Base-by-base conservation (phyloP, 1,140 invertebrate species). In the Pseudomyrmex dendroicus region DNA sequence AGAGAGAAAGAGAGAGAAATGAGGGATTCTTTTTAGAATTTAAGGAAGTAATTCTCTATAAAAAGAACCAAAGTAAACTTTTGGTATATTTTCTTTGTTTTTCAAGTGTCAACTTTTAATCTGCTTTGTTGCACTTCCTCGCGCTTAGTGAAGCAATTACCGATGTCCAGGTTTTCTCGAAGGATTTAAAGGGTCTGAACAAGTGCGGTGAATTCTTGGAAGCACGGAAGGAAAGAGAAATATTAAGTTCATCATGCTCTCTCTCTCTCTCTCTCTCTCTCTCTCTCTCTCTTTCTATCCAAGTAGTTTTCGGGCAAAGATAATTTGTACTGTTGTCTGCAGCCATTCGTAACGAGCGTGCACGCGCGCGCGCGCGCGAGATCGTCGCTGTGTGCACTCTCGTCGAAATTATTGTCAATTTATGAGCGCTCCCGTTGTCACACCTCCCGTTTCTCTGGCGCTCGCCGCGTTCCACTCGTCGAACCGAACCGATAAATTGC, bases 381-480 rank as follows among this genome's bases (percentile, higher is more conserved):
- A 57, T 63, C 73, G 73, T 63, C 77, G 74, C 35, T 35, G 64
- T 80, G 83, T 88, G 83, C 80, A 87, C 84, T 90, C 86, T 88
- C 20, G 78, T 88, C 73, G 89, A 87, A 92, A 89, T 92, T 91
- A 92, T 92, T 89, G 87, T 80, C 83, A 91, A 92, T 92, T 92
- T 92, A 92, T 86, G 91, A 88, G 83, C 70, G 4, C 20, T 35
- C 35, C 82, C 82, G 82, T 90, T 89, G 89, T 91, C 90, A 87
- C 90, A 85, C 88, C 89, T 91, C 83, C 87, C 87, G 86, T 91
- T 35, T 86, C 84, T 64, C 83, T 9, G 50, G 17, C 15, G 17
- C 15, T 48, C 67, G 22, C 84, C 82, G 61, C 82, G 85, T 35
- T 8, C 57, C 44, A 74, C 76, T 74, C 62, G 80, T 78, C 68